These are phyloP conservation scores for Cliona cf. orientalis DNA, from an alignment of 37 sponge, comb jelly and placozoan species.

Conservation along the genomic window DNA sequence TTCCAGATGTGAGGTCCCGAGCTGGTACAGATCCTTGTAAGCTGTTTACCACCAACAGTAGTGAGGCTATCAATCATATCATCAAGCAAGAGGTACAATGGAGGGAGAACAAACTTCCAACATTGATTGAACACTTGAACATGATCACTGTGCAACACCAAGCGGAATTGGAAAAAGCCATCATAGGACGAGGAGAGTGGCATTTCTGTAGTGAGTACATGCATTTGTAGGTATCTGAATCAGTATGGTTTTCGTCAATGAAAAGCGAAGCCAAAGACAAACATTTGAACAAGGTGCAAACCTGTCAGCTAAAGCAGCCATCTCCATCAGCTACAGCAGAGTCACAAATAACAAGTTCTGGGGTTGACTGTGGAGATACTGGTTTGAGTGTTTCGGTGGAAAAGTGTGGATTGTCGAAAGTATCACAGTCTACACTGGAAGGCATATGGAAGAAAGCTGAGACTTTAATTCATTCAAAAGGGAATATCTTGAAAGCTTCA, in stretches of 20 bases:
- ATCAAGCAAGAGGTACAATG: constrained; percentile 53
- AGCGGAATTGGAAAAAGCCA: constrained; percentile 2
- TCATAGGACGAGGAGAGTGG: constrained; percentile 27
- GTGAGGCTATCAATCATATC: constrained; percentile 49
- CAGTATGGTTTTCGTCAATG: too few relatives aligned
- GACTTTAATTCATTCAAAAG: too few relatives aligned
- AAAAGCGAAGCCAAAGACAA: too few relatives aligned
- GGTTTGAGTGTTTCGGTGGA: too few relatives aligned
- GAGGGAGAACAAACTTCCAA: constrained; percentile 49
- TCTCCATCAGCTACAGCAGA: too few relatives aligned
- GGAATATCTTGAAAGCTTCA: too few relatives aligned
- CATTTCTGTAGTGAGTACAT: not conserved
- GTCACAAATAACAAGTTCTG: too few relatives aligned
- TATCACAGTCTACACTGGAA: too few relatives aligned
- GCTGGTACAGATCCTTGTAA: not conserved
- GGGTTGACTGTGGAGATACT: too few relatives aligned
- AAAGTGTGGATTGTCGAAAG: too few relatives aligned
- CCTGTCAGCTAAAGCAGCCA: not conserved
- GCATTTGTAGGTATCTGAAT: not conserved
- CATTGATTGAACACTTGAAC: constrained; percentile 17
- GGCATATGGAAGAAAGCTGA: too few relatives aligned
- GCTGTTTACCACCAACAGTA: constrained; percentile 36
- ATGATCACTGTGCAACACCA: not conserved
- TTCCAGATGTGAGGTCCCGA: not conserved
- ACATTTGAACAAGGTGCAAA: too few relatives aligned